Evolutionary conservation across 2,797 vertebrate species (phyloP).

Genomic region (Acrossocheilus fasciatus): DNA sequence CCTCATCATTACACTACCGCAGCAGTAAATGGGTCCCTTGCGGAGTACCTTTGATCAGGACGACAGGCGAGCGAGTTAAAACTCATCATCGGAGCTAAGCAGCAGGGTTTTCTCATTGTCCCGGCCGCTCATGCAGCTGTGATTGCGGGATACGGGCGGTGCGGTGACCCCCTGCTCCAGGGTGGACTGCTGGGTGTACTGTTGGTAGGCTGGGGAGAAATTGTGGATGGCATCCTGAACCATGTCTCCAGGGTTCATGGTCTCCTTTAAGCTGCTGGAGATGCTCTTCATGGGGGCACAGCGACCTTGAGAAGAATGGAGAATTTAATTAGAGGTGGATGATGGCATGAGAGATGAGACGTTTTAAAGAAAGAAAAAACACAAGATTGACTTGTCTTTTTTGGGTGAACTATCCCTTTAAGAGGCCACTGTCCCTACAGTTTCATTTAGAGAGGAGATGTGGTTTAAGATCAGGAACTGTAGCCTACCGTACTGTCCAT

Average conservation of each 20-base stretch:
- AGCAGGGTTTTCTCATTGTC: conserved; percentile 97
- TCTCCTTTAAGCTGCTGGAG: conserved; percentile 98
- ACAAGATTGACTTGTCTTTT: not conserved
- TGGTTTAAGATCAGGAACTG: conserved; percentile 29
- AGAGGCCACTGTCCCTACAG: not conserved
- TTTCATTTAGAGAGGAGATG: not conserved
- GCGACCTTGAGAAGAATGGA: conserved; percentile 77
- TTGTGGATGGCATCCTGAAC: conserved; percentile 99
- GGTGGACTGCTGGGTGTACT: conserved; percentile 97
- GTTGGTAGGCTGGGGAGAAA: conserved; percentile 99
- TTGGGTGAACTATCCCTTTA: conserved; percentile 12
- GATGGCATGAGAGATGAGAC: not conserved
- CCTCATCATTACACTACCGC: conserved; percentile 9
- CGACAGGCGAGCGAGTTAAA: conserved; percentile 72
- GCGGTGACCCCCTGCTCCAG: conserved; percentile 84
- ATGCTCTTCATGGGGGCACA: conserved; percentile 99
- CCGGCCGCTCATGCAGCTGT: conserved; percentile 74
- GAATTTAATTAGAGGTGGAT: conserved; percentile 33
- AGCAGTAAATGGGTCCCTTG: conserved; percentile 29
- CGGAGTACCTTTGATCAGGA: conserved; percentile 20
- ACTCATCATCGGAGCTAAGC: conserved; percentile 96
- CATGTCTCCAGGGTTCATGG: conserved; percentile 97
- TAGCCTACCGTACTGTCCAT: conserved; percentile 80
- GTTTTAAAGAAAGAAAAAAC: not conserved
- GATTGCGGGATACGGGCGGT: conserved; percentile 78